Percentiles rank a stretch among this genome's conserved stretches.
Conservation (phyloP, 2,797 vertebrate species). For the Pogoniulus pusillus region DNA sequence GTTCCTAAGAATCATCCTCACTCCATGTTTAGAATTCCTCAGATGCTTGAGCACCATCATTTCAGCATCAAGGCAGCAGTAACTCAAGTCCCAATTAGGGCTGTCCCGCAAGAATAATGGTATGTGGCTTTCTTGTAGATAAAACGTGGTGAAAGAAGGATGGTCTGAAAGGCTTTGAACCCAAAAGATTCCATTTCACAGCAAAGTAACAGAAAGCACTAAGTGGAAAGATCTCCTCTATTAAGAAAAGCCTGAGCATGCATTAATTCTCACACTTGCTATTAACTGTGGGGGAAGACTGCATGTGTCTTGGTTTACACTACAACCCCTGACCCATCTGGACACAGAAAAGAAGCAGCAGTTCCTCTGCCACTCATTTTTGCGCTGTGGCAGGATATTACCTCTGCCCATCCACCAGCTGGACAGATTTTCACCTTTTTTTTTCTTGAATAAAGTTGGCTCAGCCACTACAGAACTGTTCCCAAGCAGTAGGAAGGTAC, state of each 20-base stretch:
- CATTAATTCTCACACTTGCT: background rate
- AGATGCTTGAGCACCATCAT: background rate
- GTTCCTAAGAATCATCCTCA: background rate
- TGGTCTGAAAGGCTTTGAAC: background rate
- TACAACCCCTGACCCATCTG: background rate
- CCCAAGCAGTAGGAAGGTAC: background rate
- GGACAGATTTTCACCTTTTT: background rate
- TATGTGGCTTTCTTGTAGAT: background rate
- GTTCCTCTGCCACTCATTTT: background rate
- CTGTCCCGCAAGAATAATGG: background rate
- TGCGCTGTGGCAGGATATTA: background rate
- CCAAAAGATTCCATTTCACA: background rate
- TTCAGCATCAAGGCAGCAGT: background rate
- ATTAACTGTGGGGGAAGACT: background rate
- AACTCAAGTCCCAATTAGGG: background rate
- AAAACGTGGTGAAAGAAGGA: background rate
- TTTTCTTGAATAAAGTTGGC: background rate
- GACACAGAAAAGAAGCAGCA: background rate
- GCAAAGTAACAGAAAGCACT: background rate
- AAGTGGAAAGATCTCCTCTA: background rate
- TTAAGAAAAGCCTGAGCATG: background rate
- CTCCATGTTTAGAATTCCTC: background rate
- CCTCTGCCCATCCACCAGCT: background rate
- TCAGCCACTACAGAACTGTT: background rate
- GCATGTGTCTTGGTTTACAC: background rate